Conservation (phyloP, 2,888 invertebrate species). For the Cerastis rubricosa region DNA sequence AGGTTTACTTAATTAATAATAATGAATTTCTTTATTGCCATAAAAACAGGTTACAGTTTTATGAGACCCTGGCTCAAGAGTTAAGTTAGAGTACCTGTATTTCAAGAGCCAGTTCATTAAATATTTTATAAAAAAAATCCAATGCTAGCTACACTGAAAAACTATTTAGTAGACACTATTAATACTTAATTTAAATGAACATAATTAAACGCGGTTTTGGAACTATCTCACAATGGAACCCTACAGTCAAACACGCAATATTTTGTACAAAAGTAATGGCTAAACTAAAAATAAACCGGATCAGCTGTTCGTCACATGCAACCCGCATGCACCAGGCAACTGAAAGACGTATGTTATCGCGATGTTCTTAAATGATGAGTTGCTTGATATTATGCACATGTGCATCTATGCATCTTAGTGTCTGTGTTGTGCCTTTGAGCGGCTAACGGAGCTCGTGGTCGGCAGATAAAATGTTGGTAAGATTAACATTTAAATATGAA, state of each 20-base stretch:
- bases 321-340: conserved; percentile 40
- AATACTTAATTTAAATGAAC: background rate
- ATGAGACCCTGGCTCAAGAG: no score
- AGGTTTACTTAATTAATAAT: no score
- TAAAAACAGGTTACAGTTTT: no score
- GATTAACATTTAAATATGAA: conserved; percentile 32
- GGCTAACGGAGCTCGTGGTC: conserved; percentile 25
- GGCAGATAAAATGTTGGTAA: conserved; percentile 39
- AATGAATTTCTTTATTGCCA: no score
- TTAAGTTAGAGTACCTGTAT: no score
- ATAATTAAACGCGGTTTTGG: background rate
- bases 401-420: conserved; percentile 35
- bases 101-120: no score
- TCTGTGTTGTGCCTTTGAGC: conserved; percentile 31
- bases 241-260: conserved; percentile 6
- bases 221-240: conserved; percentile 1
- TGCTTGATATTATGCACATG: conserved; percentile 52
- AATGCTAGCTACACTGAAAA: background rate
- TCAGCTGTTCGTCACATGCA: conserved; percentile 58
- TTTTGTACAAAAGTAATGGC: conserved; percentile 16
- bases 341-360: conserved; percentile 54
- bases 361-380: conserved; percentile 53
- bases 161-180: background rate
- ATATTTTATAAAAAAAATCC: background rate
- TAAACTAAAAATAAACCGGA: conserved; percentile 43